phyloP scores from a whole-genome alignment of 2,888 invertebrate genomes.

The Lordiphosa andalusiaca region DNA sequence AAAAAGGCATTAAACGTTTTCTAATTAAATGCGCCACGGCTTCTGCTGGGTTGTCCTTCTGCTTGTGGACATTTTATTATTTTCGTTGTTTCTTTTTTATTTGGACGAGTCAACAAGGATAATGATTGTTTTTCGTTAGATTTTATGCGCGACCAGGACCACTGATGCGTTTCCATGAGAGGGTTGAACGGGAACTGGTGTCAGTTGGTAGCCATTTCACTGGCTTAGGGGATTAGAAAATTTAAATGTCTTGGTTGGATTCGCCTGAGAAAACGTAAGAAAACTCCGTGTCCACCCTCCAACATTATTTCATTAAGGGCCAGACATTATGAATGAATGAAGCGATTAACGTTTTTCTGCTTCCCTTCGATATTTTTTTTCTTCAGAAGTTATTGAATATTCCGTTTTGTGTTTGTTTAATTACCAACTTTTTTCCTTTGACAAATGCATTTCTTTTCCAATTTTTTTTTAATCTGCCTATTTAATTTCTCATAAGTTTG shows the following conservation, averaged over 20 bases:
- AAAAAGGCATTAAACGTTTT: slow-evolving; percentile 67
- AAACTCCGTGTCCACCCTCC: slow-evolving; percentile 10
- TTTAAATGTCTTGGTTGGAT: slow-evolving; percentile 16
- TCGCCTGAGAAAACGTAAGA: slow-evolving; percentile 5
- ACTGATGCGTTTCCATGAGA: slow-evolving; percentile 56
- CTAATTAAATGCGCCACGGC: slow-evolving; percentile 64
- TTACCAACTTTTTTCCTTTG: slow-evolving; percentile 66
- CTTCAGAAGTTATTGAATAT: slow-evolving; percentile 62
- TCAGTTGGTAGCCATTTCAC: slow-evolving; percentile 17
- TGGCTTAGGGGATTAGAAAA: slow-evolving; percentile 62
- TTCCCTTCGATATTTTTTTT: slow-evolving; percentile 30
- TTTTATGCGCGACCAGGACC: slow-evolving; percentile 50
- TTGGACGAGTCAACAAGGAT: slow-evolving; percentile 58
- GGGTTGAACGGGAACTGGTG: slow-evolving; percentile 45
- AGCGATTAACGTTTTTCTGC: slow-evolving; percentile 58
- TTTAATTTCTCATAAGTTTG: slow-evolving; percentile 63
- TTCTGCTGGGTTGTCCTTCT: slow-evolving; percentile 22
- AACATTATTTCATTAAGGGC: slow-evolving; percentile 5
- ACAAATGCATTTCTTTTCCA: slow-evolving; percentile 45
- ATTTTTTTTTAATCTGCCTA: slow-evolving; percentile 61
- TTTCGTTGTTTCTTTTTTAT: slow-evolving; percentile 51
- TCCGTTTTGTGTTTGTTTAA: slow-evolving; percentile 73
- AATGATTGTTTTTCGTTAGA: slow-evolving; percentile 58
- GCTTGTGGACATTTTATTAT: slow-evolving; percentile 56
- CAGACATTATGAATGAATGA: slow-evolving; percentile 29